Conservation (phyloP, 2,113 vertebrate species). For the Oxyura jamaicensis region DNA sequence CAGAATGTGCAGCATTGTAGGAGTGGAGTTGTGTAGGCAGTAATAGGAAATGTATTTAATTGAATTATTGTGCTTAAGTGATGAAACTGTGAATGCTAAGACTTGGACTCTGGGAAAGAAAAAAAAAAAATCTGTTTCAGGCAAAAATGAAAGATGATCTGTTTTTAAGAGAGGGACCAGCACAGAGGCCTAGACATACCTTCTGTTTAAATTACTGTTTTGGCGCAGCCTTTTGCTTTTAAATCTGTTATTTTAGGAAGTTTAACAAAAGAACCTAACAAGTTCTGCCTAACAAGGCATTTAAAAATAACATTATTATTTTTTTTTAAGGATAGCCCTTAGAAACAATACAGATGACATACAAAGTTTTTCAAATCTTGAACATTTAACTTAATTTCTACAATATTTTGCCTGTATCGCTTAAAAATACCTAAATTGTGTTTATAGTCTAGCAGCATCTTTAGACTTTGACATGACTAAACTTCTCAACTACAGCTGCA, state of each 20-base stretch:
- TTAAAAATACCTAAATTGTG: neutral
- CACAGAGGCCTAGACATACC: rapidly evolving
- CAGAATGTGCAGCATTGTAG: neutral
- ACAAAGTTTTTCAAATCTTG: neutral
- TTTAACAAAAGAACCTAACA: neutral
- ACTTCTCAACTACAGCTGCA: neutral
- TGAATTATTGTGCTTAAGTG: neutral
- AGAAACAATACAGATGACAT: neutral
- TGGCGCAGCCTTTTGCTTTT: neutral
- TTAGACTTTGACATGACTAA: neutral
- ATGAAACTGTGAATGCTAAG: neutral
- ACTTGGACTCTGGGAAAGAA: neutral
- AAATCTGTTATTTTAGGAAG: neutral
- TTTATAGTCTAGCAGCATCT: neutral
- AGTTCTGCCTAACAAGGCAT: neutral
- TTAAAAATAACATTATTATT: neutral
- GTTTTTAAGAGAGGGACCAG: neutral
- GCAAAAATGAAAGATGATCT: neutral
- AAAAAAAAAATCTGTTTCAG: neutral
- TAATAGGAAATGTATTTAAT: conserved; percentile 7
- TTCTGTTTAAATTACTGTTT: neutral
- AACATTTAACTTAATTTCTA: conserved; percentile 14
- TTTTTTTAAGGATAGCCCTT: neutral
- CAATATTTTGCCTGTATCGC: neutral
- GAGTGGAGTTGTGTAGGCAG: neutral